A percentile compares a stretch with the other conserved stretches of the same genome.
These are phyloP conservation scores for Tychaedon coryphoeus DNA, from an alignment of 2,113 vertebrate species.

Conservation along the genomic window DNA sequence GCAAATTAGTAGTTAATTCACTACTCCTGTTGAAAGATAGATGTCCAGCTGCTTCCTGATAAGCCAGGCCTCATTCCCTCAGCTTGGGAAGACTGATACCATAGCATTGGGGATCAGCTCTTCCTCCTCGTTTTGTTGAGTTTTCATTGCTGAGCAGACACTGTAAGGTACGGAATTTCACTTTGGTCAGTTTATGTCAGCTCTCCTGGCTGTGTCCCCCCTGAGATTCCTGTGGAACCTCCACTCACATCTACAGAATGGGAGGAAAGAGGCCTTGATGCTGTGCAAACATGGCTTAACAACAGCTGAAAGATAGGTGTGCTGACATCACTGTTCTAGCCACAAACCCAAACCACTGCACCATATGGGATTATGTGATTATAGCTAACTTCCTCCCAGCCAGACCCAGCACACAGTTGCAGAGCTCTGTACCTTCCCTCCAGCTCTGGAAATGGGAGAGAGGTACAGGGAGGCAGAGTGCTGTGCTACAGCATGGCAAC, in stretches of 20 bases:
- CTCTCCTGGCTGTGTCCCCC: fast-evolving
- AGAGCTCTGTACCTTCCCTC: not conserved
- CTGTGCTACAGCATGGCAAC: not conserved
- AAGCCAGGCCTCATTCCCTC: not conserved
- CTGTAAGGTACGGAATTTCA: not conserved
- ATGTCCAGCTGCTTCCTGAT: not conserved
- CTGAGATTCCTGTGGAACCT: not conserved
- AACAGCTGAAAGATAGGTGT: not conserved
- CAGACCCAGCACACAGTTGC: not conserved
- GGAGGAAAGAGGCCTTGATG: not conserved
- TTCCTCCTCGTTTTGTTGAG: not conserved
- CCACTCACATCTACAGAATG: not conserved
- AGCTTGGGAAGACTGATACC: not conserved
- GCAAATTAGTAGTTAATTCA: not conserved
- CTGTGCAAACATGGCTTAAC: not conserved
- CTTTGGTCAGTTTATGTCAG: not conserved
- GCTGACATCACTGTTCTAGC: not conserved
- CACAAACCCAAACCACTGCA: not conserved
- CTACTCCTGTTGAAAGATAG: not conserved
- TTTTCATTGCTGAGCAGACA: not conserved
- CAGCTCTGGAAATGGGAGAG: not conserved
- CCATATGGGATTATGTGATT: not conserved
- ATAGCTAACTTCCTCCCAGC: not conserved
- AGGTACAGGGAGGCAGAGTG: no score
- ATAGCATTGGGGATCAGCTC: not conserved